Base-by-base conservation (phyloP, 2,113 vertebrate species). In the Ardeotis arabs region DNA sequence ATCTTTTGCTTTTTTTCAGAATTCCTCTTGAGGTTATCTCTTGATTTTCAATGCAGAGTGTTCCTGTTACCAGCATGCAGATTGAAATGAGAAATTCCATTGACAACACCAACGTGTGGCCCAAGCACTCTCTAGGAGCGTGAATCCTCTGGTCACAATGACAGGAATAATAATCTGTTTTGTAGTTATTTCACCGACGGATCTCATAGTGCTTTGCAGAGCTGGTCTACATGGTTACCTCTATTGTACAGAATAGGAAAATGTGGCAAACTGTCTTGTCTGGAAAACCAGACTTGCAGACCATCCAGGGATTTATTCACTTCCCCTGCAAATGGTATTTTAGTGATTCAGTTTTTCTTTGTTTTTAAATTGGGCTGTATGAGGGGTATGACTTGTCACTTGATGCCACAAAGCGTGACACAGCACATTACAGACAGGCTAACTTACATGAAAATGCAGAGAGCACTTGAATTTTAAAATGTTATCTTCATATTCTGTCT, bases 71-170 rank as follows among this genome's bases (percentile, higher is more conserved):
- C 78, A 45, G 78, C 10, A 19, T 70, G 52, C 10, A 35, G 31
- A 62, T 5, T 33, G 41, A 68, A 87, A 79, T 68, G 35, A 92
- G 63, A 62, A 87, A 76, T 76, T 53, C 59, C 33, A 55, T 1
- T 64, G 44, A 17, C 6, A 85, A 21, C 33, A 53, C 41, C 12
- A 81, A 85, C 33, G 59, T 7, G 19, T 55, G 44, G 84, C 50
- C 44, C 22, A 56, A 41, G 24, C 31, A 10, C 17, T 74, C 12
- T 17, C n/a, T n/a, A n/a, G 25, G 7, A 52, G 41, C 45, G 7
- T 0, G 0, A 67, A 55, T 53, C 9, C 22, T 19, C 37, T 33
- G 44, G 27, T 73, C 14, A 6, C n/a, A 31, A 33, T 0, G 3
- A 35, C 33, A 52, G 66, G 66, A 58, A 19, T 56, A 56, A 62